A percentile compares a stretch with the other conserved stretches of the same genome.
Conservation (phyloP, 1,140 invertebrate genomes). For the Muscidifurax raptorellus region DNA sequence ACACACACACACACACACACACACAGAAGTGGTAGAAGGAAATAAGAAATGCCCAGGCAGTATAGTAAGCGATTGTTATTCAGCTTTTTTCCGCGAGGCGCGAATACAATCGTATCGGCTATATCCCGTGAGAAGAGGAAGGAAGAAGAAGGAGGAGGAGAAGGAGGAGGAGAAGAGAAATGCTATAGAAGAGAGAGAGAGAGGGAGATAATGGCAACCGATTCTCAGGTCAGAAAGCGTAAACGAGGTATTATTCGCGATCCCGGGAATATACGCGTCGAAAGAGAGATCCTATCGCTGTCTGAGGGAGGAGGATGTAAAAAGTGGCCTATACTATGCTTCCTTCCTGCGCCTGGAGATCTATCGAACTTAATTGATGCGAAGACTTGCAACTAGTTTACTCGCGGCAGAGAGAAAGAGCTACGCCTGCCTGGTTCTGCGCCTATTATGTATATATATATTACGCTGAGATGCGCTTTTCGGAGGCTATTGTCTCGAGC, state of each 20-base stretch:
- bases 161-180: background rate
- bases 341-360: constrained; percentile 47
- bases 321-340: constrained; percentile 26
- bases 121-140: constrained; percentile 19
- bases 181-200: background rate
- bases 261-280: background rate
- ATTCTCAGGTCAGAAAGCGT: constrained; percentile 53
- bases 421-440: background rate
- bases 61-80: constrained; percentile 37
- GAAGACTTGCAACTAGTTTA: constrained; percentile 7
- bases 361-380: constrained; percentile 52
- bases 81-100: constrained; percentile 49
- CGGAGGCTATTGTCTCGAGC: background rate
- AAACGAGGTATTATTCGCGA: constrained; percentile 37
- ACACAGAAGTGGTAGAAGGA: background rate
- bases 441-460: background rate
- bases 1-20: background rate
- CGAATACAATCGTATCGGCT: constrained; percentile 48
- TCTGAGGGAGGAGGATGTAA: constrained; percentile 25
- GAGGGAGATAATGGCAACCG: constrained; percentile 40
- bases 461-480: background rate
- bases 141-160: background rate
- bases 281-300: constrained; percentile 17
- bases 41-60: constrained; percentile 13
- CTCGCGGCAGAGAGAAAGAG: background rate